Conservation (phyloP, 2,888 invertebrate species). For the Drosophila parthenogenetica region DNA sequence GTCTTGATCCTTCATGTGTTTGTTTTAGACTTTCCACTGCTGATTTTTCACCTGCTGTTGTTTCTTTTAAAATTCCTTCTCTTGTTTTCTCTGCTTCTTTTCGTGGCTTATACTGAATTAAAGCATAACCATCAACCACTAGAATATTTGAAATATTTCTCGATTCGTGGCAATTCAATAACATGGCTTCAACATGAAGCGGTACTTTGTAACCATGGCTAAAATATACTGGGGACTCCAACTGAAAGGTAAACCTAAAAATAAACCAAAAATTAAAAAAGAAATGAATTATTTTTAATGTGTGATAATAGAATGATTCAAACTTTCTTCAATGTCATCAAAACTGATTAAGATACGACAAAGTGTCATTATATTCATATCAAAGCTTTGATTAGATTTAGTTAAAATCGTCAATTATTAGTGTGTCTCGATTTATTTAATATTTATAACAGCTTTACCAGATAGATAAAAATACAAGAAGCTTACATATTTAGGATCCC, state of each 20-base stretch:
- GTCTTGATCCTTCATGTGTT: background rate
- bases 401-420: background rate
- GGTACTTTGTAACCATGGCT: conserved; percentile 10
- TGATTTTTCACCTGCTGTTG: background rate
- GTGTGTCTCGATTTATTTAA: background rate
- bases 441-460: background rate
- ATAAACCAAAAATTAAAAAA: background rate
- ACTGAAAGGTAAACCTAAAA: background rate
- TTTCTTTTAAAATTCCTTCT: no score
- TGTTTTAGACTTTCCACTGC: background rate
- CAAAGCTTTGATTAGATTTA: background rate
- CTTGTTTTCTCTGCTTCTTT: no score
- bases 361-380: no score
- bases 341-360: background rate
- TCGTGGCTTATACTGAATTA: conserved; percentile 3
- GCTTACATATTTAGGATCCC: background rate
- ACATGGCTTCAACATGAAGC: conserved; percentile 1
- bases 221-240: conserved; percentile 2
- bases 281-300: background rate
- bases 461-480: conserved; percentile 1
- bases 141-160: conserved; percentile 1
- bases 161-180: conserved; percentile 1
- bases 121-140: conserved; percentile 7
- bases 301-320: background rate
- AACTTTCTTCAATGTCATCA: background rate